Conservation (phyloP, 2,113 vertebrate genomes). For the Clarias macrocephalus region DNA sequence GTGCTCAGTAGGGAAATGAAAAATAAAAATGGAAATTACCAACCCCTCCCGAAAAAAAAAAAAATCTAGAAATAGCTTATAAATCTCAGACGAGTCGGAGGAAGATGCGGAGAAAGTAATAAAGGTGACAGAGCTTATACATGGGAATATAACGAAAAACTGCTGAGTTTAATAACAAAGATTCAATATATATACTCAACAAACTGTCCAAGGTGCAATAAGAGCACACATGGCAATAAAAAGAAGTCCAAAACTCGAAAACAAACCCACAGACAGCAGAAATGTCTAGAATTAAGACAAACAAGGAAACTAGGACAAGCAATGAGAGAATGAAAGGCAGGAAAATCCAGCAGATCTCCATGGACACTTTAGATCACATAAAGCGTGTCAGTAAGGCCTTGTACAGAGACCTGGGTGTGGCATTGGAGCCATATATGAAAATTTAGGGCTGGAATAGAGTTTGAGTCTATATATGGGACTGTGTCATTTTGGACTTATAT, state of each 20-base stretch:
- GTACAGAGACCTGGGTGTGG: background rate
- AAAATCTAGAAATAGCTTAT: slow-evolving; percentile 2
- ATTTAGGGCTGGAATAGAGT: background rate
- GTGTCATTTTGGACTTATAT: background rate
- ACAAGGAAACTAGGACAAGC: slow-evolving; percentile 15
- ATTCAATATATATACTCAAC: slow-evolving; percentile 6
- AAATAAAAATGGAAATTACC: slow-evolving; percentile 14
- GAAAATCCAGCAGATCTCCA: background rate
- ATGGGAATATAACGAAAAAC: background rate
- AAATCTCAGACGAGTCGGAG: slow-evolving; percentile 10
- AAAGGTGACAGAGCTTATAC: slow-evolving; percentile 3
- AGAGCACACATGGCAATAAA: slow-evolving; percentile 21
- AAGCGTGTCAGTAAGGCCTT: background rate
- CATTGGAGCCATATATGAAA: background rate
- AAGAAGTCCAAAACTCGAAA: slow-evolving; percentile 3
- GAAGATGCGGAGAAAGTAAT: background rate
- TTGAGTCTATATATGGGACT: background rate
- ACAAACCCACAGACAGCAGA: background rate
- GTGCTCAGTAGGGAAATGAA: background rate
- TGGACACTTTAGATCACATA: background rate
- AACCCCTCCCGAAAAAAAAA: background rate
- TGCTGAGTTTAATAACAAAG: slow-evolving; percentile 3
- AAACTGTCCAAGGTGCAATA: slow-evolving; percentile 21
- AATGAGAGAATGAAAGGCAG: background rate
- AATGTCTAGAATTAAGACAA: slow-evolving; percentile 3